Conservation (phyloP, 2,888 invertebrate species). For the Dastarcus helophoroides region DNA sequence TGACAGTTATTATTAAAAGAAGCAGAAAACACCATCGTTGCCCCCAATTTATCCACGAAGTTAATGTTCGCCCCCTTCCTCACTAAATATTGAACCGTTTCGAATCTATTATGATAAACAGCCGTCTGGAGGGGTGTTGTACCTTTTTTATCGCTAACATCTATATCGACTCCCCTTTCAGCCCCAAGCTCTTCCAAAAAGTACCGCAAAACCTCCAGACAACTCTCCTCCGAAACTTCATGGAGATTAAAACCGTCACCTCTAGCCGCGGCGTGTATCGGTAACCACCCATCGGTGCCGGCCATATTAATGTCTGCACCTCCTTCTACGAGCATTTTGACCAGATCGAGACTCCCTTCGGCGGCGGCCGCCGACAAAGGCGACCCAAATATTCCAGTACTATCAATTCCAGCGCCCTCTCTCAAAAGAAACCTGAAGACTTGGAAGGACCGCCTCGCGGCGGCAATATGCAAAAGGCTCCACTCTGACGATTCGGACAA, state of each 20-base stretch:
- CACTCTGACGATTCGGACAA: neutral
- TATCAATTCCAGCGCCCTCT: neutral
- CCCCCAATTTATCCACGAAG: neutral
- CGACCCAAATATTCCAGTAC: no score
- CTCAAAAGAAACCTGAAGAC: neutral
- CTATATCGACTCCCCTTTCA: neutral
- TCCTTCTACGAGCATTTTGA: neutral
- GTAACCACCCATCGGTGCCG: neutral
- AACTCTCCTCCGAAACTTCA: neutral
- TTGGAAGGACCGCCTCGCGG: neutral
- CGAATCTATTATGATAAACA: neutral
- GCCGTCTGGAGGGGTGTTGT: neutral
- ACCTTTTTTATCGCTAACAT: neutral
- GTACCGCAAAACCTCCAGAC: neutral
- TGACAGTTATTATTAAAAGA: neutral
- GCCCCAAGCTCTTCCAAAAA: no score
- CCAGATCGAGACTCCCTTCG: neutral
- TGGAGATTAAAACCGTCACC: neutral
- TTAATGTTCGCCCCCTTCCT: neutral
- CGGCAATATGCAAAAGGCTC: neutral
- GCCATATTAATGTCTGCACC: neutral
- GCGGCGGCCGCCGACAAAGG: neutral
- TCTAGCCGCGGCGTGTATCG: neutral
- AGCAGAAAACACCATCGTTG: conserved; percentile 1
- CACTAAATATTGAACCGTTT: neutral